These are phyloP conservation scores for Colossoma macropomum DNA, from an alignment of 2,113 vertebrate species.

Conservation along the genomic window DNA sequence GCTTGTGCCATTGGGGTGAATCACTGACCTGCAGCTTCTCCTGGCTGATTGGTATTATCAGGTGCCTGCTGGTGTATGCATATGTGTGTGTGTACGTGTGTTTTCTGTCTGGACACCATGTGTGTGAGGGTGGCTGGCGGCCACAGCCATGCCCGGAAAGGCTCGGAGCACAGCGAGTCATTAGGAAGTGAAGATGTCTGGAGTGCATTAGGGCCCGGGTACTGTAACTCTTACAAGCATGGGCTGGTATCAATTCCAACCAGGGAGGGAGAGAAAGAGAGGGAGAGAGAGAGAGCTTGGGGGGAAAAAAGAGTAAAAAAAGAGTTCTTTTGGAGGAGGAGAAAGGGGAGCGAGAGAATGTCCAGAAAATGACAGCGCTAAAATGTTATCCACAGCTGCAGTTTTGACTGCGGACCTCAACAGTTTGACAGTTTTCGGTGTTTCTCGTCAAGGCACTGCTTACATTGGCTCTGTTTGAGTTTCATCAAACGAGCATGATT, in stretches of 20 bases:
- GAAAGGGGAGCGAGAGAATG: conserved; percentile 32
- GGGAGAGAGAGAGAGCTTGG: conserved; percentile 26
- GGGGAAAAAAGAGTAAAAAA: neutral
- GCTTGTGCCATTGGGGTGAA: conserved; percentile 22
- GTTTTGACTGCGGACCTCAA: conserved; percentile 68
- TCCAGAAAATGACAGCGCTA: conserved; percentile 51
- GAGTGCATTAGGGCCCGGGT: conserved; percentile 79
- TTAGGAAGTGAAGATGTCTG: conserved; percentile 83
- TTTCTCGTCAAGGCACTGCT: conserved; percentile 67
- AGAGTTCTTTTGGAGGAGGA: neutral
- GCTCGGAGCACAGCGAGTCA: conserved; percentile 80
- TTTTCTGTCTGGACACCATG: conserved; percentile 57
- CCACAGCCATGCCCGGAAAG: conserved; percentile 80
- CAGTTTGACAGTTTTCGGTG: conserved; percentile 68
- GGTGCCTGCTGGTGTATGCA: conserved; percentile 37
- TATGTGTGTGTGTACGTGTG: conserved; percentile 19
- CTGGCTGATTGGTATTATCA: conserved; percentile 43
- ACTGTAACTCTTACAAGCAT: conserved; percentile 77
- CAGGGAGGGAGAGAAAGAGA: conserved; percentile 28
- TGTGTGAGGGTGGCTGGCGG: conserved; percentile 72
- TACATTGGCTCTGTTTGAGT: conserved; percentile 67
- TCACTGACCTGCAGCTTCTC: conserved; percentile 39
- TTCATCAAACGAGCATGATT: conserved; percentile 71
- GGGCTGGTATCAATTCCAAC: conserved; percentile 72
- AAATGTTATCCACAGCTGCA: conserved; percentile 61